Conservation (phyloP, 2,797 vertebrate genomes). For the Spinibarbus caldwelli region DNA sequence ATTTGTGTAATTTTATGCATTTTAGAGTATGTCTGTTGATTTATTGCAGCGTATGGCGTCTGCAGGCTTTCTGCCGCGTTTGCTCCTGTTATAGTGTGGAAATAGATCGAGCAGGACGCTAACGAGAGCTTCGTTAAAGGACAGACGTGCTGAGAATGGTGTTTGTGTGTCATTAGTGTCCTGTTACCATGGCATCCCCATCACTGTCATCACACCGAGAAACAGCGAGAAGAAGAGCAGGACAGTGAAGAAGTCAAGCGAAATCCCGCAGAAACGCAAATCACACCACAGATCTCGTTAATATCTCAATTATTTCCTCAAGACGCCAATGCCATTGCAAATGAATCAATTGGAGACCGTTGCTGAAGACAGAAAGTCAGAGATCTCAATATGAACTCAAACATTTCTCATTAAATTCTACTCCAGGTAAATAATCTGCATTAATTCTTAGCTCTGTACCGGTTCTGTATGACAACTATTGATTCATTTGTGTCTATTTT, state of each 20-base stretch:
- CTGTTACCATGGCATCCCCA: constrained; percentile 22
- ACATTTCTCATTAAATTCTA: background rate
- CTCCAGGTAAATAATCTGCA: background rate
- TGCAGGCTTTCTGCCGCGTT: background rate
- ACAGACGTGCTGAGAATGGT: background rate
- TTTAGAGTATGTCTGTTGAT: background rate
- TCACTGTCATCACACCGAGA: background rate
- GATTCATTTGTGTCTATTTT: background rate
- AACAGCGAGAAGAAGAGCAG: background rate
- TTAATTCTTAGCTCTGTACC: background rate
- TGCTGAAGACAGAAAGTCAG: background rate
- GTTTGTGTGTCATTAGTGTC: constrained; percentile 27
- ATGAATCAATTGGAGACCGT: background rate
- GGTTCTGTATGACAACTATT: background rate
- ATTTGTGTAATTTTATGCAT: background rate
- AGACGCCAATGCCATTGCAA: background rate
- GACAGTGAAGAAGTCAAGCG: background rate
- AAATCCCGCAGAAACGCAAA: background rate
- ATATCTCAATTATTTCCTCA: background rate
- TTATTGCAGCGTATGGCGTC: background rate
- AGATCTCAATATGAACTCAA: background rate
- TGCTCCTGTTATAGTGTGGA: background rate
- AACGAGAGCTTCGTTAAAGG: background rate
- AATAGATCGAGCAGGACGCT: background rate
- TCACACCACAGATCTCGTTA: background rate